Base-by-base conservation (phyloP, 2,113 vertebrate genomes). In the Bos javanicus region DNA sequence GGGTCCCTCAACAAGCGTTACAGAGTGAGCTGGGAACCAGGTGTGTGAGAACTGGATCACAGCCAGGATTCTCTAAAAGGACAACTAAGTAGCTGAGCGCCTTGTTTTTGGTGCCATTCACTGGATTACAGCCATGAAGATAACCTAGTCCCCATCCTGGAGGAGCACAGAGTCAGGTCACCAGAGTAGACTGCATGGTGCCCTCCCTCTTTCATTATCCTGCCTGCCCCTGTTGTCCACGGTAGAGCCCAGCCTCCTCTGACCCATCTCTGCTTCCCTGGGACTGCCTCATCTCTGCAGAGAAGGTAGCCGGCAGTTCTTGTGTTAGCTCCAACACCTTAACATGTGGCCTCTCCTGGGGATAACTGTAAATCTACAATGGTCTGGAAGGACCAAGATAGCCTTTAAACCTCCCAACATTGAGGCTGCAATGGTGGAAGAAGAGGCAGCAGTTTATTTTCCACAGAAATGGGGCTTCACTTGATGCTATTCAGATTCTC, bases 181-280 rank as follows among this genome's bases (percentile, higher is more conserved):
- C 30, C 30, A 8, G 60, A 23, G 28, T 43, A 64, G 4, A 10
- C 21, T 48, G 15, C 26, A 2, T 8, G 3, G 19, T 0, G 0
- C 7, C 25, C 7, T 56, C 21, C 17, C 2, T 62, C 23, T 60
- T 28, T 85, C 46, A 3, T 6, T 9, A 9, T 25, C 28, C 59
- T 56, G 14, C 43, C 11, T 57, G 9, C 3, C 30, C 28, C n/a
- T 26, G 10, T 3, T 26, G 48, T 30, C 21, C 36, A 60, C 9
- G 1, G 2, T 7, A 9, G 57, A 89, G 23, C n/a, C n/a, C 26
- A 52, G 57, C 26, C 46, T 60, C 52, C 50, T 57, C 14, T 30
- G 21, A 39, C 14, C 67, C 52, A 46, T 80, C 25, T n/a, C 39
- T 67, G 50, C 50, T 57, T 60, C 50, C 33, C 21, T 52, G 57